A percentile compares a stretch with the other conserved stretches of the same genome.
phyloP scores from a whole-genome alignment of 2,888 invertebrate genomes.

The Bellardia bayeri region DNA sequence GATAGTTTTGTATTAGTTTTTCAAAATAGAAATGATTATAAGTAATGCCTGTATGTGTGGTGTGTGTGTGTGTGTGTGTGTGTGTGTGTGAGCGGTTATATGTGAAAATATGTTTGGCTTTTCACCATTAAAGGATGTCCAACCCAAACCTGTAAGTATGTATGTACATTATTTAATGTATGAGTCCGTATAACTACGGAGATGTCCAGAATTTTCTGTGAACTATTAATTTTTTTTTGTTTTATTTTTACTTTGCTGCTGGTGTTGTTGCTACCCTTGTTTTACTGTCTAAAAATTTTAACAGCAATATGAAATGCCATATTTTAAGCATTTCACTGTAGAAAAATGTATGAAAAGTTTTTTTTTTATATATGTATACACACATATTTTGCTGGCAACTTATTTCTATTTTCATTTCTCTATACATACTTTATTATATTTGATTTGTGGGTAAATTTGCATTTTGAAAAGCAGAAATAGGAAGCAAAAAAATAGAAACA shows the following conservation, averaged over 20 bases:
- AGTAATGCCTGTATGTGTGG: neutral
- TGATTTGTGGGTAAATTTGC: constrained; percentile 54
- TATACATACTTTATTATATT: constrained; percentile 40
- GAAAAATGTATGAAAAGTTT: constrained; percentile 36
- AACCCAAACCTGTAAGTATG: constrained; percentile 11
- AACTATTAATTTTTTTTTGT: constrained; percentile 15
- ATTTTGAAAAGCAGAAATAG: constrained; percentile 44
- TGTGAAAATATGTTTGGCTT: constrained; percentile 31
- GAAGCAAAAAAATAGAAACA: neutral
- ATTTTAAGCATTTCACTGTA: constrained; percentile 59
- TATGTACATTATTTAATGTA: neutral
- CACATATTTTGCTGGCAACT: too few species aligned
- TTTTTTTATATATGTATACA: neutral
- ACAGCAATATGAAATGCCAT: constrained; percentile 50
- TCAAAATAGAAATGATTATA: neutral
- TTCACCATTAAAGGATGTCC: constrained; percentile 63
- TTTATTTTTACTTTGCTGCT: neutral
- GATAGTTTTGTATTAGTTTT: constrained; percentile 45
- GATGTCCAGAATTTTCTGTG: neutral
- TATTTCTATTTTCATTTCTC: constrained; percentile 1
- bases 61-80: neutral
- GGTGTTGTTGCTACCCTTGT: constrained; percentile 4
- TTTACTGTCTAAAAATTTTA: neutral
- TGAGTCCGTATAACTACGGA: neutral
- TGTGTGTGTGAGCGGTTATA: neutral